Evolutionary conservation across 2,888 invertebrate genomes (phyloP).

Genomic region (Parascotia fuliginaria): DNA sequence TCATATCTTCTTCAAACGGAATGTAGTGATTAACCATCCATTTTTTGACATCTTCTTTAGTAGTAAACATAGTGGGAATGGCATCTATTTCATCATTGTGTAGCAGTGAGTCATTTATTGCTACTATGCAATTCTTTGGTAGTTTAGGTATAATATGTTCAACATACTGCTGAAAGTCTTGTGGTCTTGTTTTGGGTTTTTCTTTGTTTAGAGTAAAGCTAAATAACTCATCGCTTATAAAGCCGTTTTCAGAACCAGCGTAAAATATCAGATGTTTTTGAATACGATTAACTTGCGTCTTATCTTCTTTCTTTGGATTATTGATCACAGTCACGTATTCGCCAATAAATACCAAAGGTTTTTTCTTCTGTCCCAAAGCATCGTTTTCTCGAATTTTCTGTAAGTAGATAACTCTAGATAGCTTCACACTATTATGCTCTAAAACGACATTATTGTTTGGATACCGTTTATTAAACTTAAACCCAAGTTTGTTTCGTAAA

Average conservation of each 20-base stretch:
- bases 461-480: background rate
- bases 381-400: background rate
- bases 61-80: conserved; percentile 27
- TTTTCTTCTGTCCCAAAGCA: background rate
- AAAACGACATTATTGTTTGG: background rate
- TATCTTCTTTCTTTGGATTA: too few species aligned
- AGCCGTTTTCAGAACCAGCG: background rate
- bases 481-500: conserved; percentile 1
- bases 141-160: conserved; percentile 16
- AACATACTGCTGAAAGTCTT: conserved; percentile 12
- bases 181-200: background rate
- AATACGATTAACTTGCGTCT: too few species aligned
- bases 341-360: background rate
- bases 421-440: background rate
- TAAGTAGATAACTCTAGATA: background rate
- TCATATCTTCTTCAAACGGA: conserved; percentile 29
- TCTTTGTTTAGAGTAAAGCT: background rate
- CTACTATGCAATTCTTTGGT: conserved; percentile 9
- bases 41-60: conserved; percentile 27
- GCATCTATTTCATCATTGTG: conserved; percentile 11
- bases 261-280: background rate
- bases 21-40: conserved; percentile 38
- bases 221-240: background rate
- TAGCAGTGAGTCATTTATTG: conserved; percentile 9
- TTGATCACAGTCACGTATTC: background rate